phyloP scores from a whole-genome alignment of 2,113 vertebrate genomes.

The Todiramphus chloris region DNA sequence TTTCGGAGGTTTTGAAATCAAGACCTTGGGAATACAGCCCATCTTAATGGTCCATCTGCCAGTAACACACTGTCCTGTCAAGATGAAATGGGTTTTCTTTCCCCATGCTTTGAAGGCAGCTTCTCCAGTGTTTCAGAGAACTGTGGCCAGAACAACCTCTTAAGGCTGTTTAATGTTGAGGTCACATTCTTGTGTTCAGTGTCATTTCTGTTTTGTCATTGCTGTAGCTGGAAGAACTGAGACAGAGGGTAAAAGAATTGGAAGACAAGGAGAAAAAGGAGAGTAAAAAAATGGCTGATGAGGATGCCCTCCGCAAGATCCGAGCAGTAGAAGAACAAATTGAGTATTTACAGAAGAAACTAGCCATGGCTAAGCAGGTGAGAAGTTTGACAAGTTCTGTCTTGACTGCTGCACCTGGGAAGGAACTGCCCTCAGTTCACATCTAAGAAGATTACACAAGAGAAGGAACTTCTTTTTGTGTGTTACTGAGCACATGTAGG shows the following conservation, averaged over 20 bases:
- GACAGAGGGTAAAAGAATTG: conserved; percentile 89
- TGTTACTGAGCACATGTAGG: not conserved
- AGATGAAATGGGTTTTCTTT: not conserved
- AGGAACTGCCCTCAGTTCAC: not conserved
- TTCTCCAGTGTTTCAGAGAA: not conserved
- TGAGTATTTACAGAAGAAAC: conserved; percentile 94
- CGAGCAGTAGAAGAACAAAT: conserved; percentile 95
- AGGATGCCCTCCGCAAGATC: conserved; percentile 93
- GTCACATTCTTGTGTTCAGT: not conserved
- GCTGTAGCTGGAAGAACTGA: conserved; percentile 88
- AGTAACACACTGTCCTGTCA: not conserved
- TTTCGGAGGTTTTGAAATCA: not conserved
- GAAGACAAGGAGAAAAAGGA: conserved; percentile 96
- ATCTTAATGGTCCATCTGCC: not conserved
- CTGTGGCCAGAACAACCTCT: not conserved
- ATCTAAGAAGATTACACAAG: not conserved
- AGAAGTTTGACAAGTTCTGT: not conserved
- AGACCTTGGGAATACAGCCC: not conserved
- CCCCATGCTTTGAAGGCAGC: not conserved
- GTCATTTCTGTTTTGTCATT: not conserved
- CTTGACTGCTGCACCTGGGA: not conserved
- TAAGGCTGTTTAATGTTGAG: not conserved
- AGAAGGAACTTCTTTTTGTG: not conserved
- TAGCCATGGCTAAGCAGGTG: conserved; percentile 96
- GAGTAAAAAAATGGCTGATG: conserved; percentile 97